Conservation (phyloP, 2,797 vertebrate species). For the Oreonectes daqikongensis region DNA sequence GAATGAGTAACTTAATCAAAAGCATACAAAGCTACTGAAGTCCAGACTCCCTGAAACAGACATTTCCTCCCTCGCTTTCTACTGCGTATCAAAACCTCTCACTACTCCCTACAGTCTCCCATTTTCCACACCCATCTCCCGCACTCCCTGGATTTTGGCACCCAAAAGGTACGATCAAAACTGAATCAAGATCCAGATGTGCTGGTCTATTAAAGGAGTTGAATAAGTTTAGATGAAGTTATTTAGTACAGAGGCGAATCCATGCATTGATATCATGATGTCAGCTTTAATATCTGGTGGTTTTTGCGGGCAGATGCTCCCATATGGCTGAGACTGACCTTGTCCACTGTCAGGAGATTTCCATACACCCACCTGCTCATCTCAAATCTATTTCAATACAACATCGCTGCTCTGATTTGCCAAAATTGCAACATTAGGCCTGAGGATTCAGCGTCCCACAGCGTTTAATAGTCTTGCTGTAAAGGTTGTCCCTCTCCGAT, state of each 20-base stretch:
- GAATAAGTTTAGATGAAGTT: neutral
- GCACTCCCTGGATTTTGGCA: no score
- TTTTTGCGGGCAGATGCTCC: neutral
- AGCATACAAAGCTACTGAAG: neutral
- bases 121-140: no score
- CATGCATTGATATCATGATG: no score
- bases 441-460: slow-evolving; percentile 15
- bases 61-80: neutral
- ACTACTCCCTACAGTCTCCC: no score
- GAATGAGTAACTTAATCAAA: slow-evolving; percentile 5
- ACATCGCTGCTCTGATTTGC: slow-evolving; percentile 6
- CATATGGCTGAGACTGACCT: slow-evolving; percentile 8
- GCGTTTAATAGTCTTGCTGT: slow-evolving; percentile 14
- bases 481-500: slow-evolving; percentile 1
- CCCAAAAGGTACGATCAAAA: no score
- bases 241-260: neutral
- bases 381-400: slow-evolving; percentile 1
- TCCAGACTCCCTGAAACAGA: neutral
- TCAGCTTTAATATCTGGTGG: no score
- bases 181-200: neutral
- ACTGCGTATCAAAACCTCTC: no score
- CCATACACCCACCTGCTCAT: neutral
- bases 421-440: slow-evolving; percentile 11
- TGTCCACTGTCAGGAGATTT: slow-evolving; percentile 16
- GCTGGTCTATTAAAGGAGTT: neutral